Evolutionary conservation across 2,113 vertebrate species (phyloP).

Genomic region (Larimichthys polyactis): DNA sequence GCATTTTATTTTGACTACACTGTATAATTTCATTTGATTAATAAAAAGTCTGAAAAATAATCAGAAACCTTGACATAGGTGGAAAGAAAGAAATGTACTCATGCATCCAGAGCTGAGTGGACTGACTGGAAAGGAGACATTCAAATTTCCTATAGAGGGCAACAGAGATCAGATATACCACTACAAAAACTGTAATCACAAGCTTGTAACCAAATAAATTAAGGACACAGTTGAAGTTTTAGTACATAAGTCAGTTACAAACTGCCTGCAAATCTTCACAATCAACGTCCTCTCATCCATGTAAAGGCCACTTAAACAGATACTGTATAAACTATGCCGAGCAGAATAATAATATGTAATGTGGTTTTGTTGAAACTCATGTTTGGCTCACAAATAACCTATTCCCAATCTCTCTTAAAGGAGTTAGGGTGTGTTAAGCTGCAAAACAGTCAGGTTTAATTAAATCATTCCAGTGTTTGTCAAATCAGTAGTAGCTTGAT

Average conservation of each 20-base stretch:
- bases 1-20: not conserved
- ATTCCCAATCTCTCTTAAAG: not conserved
- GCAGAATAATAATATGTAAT: not conserved
- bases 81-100: not conserved
- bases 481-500: not conserved
- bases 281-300: not conserved
- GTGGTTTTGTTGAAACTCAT: not conserved
- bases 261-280: not conserved
- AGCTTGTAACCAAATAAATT: not conserved
- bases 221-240: not conserved
- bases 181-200: not conserved
- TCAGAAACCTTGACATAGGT: not conserved
- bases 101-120: not conserved
- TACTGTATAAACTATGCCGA: not conserved
- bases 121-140: not conserved
- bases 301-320: not conserved
- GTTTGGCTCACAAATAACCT: not conserved
- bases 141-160: too few relatives aligned
- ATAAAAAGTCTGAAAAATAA: slow-evolving; percentile 8
- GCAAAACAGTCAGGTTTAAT: not conserved
- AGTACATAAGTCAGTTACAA: not conserved
- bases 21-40: not conserved
- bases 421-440: not conserved
- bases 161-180: not conserved
- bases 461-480: not conserved